Percentiles rank a stretch among this genome's conserved stretches.
Evolutionary conservation across 2,113 vertebrate genomes (phyloP).

Genomic region (Phodopus roborovskii): DNA sequence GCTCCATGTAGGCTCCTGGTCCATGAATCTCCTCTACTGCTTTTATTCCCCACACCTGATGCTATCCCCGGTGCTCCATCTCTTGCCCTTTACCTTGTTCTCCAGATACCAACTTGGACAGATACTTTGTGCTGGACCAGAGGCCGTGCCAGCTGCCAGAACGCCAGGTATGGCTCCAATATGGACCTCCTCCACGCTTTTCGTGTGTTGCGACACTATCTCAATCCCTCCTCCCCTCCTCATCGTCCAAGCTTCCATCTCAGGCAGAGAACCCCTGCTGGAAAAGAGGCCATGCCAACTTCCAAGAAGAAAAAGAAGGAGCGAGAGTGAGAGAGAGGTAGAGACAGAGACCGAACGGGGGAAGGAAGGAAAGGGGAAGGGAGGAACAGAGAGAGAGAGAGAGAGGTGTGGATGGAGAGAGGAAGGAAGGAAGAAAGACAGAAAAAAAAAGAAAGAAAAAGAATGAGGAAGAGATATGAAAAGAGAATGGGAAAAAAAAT

Average conservation of each 20-base stretch:
- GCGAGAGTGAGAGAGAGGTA: no score
- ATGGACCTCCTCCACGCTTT: background rate
- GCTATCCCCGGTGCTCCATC: fast-evolving
- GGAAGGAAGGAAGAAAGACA: no score
- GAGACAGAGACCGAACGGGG: no score
- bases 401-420: no score
- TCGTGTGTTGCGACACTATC: background rate
- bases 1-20: background rate
- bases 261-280: background rate
- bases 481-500: no score
- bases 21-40: background rate
- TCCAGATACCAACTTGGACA: background rate
- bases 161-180: background rate
- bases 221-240: background rate
- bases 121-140: background rate
- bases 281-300: background rate
- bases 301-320: no score
- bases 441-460: no score
- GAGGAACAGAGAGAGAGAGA: no score
- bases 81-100: background rate
- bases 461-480: background rate
- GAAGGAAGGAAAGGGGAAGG: no score
- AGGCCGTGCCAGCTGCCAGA: background rate
- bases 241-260: background rate
- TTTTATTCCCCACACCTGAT: background rate